Evolutionary conservation across 2,888 invertebrate genomes (phyloP).

Genomic region (Agonopterix alstromeriana): DNA sequence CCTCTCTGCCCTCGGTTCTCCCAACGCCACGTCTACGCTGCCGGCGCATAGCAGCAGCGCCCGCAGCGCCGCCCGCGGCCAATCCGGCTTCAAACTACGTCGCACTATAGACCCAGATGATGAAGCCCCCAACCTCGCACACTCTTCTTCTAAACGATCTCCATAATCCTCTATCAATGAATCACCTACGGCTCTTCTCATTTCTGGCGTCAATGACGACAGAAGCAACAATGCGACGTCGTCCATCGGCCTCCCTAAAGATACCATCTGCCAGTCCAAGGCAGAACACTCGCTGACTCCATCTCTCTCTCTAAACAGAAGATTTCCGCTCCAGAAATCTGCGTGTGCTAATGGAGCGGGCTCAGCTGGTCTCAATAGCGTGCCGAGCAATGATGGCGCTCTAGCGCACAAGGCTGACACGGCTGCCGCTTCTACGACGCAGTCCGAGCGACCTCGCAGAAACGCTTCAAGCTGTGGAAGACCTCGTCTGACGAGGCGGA

Average conservation of each 20-base stretch:
- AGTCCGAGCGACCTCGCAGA: constrained; percentile 80
- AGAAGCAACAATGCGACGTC: constrained; percentile 84
- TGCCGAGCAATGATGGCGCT: constrained; percentile 84
- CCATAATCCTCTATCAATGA: constrained; percentile 83
- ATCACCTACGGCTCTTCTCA: constrained; percentile 80
- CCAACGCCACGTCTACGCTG: constrained; percentile 87
- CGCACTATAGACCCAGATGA: constrained; percentile 68
- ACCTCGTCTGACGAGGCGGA: constrained; percentile 85
- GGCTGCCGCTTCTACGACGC: constrained; percentile 77
- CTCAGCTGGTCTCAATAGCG: constrained; percentile 82
- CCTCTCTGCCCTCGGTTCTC: constrained; percentile 85
- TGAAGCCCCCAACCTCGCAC: constrained; percentile 78
- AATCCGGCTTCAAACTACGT: constrained; percentile 75
- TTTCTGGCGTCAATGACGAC: constrained; percentile 83
- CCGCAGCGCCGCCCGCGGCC: constrained; percentile 82
- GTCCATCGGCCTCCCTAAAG: constrained; percentile 85
- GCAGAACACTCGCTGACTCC: constrained; percentile 80
- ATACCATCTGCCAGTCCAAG: constrained; percentile 91
- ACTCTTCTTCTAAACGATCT: constrained; percentile 77
- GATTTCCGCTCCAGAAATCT: constrained; percentile 90
- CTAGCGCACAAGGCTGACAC: constrained; percentile 81
- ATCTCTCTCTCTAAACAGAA: constrained; percentile 78
- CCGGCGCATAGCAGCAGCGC: constrained; percentile 88
- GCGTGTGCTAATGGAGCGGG: constrained; percentile 88
- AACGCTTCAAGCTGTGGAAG: constrained; percentile 86